Base-by-base conservation (phyloP, 1,140 invertebrate genomes). In the Pseudomyrmex cubaensis region DNA sequence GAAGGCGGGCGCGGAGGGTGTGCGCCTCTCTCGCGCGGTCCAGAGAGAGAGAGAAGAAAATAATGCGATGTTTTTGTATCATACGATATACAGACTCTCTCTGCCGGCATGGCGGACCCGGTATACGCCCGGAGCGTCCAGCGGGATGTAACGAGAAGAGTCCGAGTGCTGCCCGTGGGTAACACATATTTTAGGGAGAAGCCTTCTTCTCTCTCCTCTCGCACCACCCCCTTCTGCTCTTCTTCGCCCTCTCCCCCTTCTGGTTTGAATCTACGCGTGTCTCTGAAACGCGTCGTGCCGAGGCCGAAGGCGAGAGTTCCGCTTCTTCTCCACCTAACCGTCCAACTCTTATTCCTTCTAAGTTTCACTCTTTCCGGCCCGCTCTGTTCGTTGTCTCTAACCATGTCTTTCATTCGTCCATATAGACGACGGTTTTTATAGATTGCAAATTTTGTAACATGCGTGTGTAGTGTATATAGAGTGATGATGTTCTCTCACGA, bases 21-120 rank as follows among this genome's bases (percentile, higher is more conserved):
- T 66, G 67, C 66, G 70, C 25, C 35, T 35, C 35, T 35, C 35
- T 13, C 22, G 10, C 15, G 13, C 70, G 85, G 20, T 50, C 73
- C 75, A 83, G 77, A 35, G 35, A 35, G 35, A 35, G 35, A 87
- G 82, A 88, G 89, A 90, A 89, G 92, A 92, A 92, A 93, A 93
- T 93, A 92, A 93, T 92, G 90, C 89, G 90, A 93, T 93, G 92
- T 93, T 93, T 94, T 93, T 93, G 92, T 94, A 93, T 93, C 91
- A 92, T 93, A 93, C 91, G 91, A 93, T 93, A 92, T 92, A 93
- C 87, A 90, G 87, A 91, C 85, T 59, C 76, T 80, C 66, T 72
- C 76, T 85, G 88, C 73, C 82, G 87, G 89, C 63, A 83, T 76
- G 77, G 85, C 80, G 89, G 83, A 86, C 72, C 35, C 85, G 54